Evolutionary conservation across 2,113 vertebrate species (phyloP).

Genomic region (Prolemur simus): DNA sequence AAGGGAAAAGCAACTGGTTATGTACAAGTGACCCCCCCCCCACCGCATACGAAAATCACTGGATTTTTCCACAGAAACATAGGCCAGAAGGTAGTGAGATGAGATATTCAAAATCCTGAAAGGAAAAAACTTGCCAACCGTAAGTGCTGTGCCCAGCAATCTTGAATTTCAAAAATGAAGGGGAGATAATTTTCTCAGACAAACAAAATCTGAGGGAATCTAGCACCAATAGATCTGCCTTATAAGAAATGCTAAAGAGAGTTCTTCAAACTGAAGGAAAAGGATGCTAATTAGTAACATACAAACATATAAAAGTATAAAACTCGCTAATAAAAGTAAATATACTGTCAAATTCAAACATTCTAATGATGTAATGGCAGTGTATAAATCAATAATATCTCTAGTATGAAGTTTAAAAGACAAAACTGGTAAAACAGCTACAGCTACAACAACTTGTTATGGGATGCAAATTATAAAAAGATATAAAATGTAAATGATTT

Average conservation of each 20-base stretch:
- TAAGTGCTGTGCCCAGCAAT: not conserved
- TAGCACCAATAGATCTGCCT: too few relatives aligned
- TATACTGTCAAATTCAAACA: not conserved
- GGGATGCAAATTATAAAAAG: too few relatives aligned
- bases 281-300: too few relatives aligned
- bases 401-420: not conserved
- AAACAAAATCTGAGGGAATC: too few relatives aligned
- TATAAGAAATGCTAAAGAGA: too few relatives aligned
- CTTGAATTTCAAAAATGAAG: not conserved
- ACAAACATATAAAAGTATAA: too few relatives aligned
- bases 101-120: not conserved
- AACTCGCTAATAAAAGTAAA: too few relatives aligned
- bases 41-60: not conserved
- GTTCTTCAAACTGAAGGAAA: too few relatives aligned
- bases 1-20: not conserved
- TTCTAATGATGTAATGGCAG: not conserved
- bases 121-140: not conserved
- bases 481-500: too few relatives aligned
- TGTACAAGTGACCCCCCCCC: not conserved
- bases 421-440: not conserved
- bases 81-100: not conserved
- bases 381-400: not conserved
- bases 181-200: too few relatives aligned
- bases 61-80: not conserved
- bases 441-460: not conserved